phyloP scores from a whole-genome alignment of 2,888 invertebrate genomes.

The Lacanobia wlatinum region DNA sequence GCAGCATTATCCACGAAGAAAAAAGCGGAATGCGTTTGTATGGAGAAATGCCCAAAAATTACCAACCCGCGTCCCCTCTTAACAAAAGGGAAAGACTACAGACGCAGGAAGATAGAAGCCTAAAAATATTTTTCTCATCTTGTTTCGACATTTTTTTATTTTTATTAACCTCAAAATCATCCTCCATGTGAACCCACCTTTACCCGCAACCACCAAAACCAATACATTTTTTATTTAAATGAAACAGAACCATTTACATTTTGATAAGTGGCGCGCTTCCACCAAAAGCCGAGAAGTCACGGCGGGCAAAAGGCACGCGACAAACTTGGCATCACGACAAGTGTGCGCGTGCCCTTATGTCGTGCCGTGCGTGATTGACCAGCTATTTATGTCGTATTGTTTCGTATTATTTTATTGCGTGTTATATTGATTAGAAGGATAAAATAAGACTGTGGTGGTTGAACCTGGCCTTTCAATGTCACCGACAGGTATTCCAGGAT shows the following conservation, averaged over 20 bases:
- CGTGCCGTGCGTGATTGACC: slow-evolving; percentile 78
- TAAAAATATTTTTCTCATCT: neutral
- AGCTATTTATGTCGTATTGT: slow-evolving; percentile 68
- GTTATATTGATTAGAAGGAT: slow-evolving; percentile 52
- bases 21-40: too few species aligned
- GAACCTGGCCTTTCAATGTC: slow-evolving; percentile 33
- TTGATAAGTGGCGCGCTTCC: slow-evolving; percentile 60
- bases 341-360: slow-evolving; percentile 79
- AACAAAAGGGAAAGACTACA: neutral
- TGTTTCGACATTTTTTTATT: neutral
- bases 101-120: neutral
- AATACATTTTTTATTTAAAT: slow-evolving; percentile 72
- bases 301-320: slow-evolving; percentile 79
- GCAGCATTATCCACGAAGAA: too few species aligned
- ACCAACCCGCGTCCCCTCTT: too few species aligned
- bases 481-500: slow-evolving; percentile 7
- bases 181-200: slow-evolving; percentile 58
- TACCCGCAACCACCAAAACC: slow-evolving; percentile 57
- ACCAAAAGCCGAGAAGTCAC: slow-evolving; percentile 60
- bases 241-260: slow-evolving; percentile 69
- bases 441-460: slow-evolving; percentile 46
- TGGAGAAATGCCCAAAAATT: too few species aligned
- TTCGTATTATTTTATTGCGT: slow-evolving; percentile 64
- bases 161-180: neutral
- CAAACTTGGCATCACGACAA: slow-evolving; percentile 78